Percentiles rank a stretch among this genome's conserved stretches.
phyloP scores from a whole-genome alignment of 2,113 vertebrate species.

The Phyllostomus hastatus region DNA sequence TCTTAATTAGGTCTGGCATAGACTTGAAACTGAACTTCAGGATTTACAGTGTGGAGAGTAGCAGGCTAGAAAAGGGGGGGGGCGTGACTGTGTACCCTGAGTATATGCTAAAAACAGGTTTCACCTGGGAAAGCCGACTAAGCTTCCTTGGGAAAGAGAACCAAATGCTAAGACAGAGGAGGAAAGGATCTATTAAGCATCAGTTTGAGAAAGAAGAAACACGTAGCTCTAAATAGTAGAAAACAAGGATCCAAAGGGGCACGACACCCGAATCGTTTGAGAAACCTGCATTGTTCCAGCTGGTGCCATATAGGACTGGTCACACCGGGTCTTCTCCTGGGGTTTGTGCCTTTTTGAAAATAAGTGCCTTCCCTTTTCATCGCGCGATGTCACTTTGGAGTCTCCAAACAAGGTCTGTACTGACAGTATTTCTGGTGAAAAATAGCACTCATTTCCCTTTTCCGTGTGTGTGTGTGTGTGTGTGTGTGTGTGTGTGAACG shows the following conservation, averaged over 20 bases:
- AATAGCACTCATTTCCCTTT: neutral
- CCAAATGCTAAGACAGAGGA: neutral
- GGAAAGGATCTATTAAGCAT: neutral
- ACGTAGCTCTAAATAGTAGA: neutral
- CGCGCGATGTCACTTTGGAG: neutral
- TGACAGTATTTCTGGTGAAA: neutral
- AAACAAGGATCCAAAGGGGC: neutral
- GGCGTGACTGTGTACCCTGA: neutral
- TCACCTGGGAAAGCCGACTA: neutral
- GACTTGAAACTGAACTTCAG: neutral
- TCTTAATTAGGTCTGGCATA: neutral
- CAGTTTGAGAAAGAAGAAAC: neutral
- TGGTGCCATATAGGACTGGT: neutral
- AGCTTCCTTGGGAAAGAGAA: neutral
- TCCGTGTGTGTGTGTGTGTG: too few relatives aligned
- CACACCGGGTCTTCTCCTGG: neutral
- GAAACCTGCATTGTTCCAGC: neutral
- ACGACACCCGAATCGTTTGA: neutral
- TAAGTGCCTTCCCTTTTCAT: neutral
- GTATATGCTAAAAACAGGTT: neutral
- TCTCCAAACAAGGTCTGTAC: neutral
- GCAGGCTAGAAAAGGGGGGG: neutral
- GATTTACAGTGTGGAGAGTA: neutral
- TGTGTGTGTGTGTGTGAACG: neutral
- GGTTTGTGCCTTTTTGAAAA: conserved; percentile 6